Base-by-base conservation (phyloP, 2,113 vertebrate genomes). In the Cyanoderma ruficeps region DNA sequence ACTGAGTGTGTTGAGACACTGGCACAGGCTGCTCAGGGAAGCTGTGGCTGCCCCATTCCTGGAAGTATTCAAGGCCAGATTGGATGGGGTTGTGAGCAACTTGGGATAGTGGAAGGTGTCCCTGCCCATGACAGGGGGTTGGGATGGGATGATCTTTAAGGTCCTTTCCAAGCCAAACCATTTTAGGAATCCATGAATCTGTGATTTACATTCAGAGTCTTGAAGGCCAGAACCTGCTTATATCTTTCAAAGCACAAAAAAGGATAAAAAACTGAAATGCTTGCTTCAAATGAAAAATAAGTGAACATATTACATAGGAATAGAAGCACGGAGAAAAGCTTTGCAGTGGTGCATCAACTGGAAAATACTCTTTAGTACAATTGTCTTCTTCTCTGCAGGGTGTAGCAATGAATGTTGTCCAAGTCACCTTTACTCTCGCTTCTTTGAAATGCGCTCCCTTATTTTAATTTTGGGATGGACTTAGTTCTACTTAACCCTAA, bases 311-410 rank as follows among this genome's bases (percentile, higher is more conserved):
- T 91, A 65, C 12, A 25, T 5, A 64, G 37, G 30, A 83, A 35
- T 18, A 60, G 22, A 64, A 74, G 22, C 6, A 23, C 24, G 13
- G 14, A 35, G 14, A 23, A 61, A 55, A 86, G 4, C 3, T 70
- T 53, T 76, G 47, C 65, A 69, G 28, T 13, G 21, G 17, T 79
- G 15, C 3, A 27, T 27, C 0, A 0, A 6, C 14, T 60, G 7
- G 11, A 83, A 82, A 76, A 60, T 41, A 37, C 9, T 15, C 5
- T 50, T 60, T 35, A 39, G 42, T 55, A 25, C 14, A 52, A 11
- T 35, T 60, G 13, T 25, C 7, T 50, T 64, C 28, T 76, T 76
- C 49, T 56, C 19, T 5, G 11, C 31, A 27, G 53, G 46, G 10
- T 65, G 7, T 7, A 80, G 31, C 12, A 25, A 9, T 71, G 44